Conservation (phyloP, 2,888 invertebrate species). For the Morinoia aosen region DNA sequence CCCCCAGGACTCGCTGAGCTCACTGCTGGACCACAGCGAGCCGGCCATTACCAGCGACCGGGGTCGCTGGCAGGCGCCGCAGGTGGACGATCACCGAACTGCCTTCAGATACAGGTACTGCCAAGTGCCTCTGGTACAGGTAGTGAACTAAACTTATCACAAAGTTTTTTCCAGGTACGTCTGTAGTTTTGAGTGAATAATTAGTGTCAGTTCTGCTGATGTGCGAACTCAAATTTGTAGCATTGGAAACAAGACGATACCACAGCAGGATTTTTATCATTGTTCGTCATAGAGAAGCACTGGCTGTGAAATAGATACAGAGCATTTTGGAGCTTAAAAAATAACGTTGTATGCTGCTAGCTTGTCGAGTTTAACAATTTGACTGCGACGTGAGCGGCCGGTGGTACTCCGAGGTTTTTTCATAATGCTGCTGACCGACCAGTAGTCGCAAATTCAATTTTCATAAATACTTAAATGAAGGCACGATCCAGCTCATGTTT, state of each 20-base stretch:
- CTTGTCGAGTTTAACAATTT: no score
- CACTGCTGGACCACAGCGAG: conserved; percentile 49
- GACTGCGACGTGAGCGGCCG: no score
- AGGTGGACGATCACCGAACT: conserved; percentile 32
- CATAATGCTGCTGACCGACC: no score
- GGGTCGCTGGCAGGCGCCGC: conserved; percentile 15
- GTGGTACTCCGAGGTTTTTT: no score
- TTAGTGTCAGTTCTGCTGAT: neutral
- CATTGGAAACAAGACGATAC: neutral
- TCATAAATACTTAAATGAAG: no score
- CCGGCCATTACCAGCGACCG: conserved; percentile 30
- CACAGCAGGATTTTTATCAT: neutral
- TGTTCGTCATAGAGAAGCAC: neutral
- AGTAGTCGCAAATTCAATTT: no score
- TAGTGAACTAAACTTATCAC: neutral
- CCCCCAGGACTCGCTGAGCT: conserved; percentile 53
- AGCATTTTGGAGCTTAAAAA: neutral
- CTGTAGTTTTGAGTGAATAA: neutral
- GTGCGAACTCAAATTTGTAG: neutral
- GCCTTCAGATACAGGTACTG: neutral
- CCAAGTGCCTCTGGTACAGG: neutral
- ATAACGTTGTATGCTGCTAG: neutral
- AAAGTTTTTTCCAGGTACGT: neutral
- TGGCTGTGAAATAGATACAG: neutral
- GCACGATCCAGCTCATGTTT: no score